Percentiles rank a stretch among this genome's conserved stretches.
phyloP scores from a whole-genome alignment of 2,888 invertebrate genomes.

The Polyommatus iphigenia region DNA sequence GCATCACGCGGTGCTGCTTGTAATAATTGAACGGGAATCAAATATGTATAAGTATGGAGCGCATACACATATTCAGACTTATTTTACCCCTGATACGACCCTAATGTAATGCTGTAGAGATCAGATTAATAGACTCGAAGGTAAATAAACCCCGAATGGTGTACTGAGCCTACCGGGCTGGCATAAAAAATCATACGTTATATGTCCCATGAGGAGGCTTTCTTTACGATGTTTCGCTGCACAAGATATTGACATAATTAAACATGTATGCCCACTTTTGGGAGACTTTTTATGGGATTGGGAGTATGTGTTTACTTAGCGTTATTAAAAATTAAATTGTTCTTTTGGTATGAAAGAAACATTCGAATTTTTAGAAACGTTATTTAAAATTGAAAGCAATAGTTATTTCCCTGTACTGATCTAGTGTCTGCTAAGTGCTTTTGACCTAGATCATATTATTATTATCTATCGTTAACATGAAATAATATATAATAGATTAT shows the following conservation, averaged over 20 bases:
- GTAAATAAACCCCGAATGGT: not conserved
- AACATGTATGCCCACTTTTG: constrained; percentile 16
- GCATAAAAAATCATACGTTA: constrained; percentile 22
- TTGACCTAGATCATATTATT: too few relatives aligned
- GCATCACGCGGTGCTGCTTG: not conserved
- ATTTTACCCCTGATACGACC: not conserved
- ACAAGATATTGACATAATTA: constrained; percentile 20
- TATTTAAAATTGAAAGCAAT: too few relatives aligned
- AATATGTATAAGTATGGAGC: not conserved
- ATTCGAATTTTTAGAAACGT: not conserved
- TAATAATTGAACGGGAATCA: constrained; percentile 12
- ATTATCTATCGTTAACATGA: too few relatives aligned
- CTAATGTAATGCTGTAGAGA: not conserved
- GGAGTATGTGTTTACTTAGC: constrained; percentile 4
- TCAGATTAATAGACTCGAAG: not conserved
- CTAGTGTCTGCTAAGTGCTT: too few relatives aligned
- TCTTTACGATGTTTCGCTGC: constrained; percentile 22
- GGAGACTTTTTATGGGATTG: not conserved
- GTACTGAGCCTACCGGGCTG: not conserved
- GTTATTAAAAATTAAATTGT: not conserved
- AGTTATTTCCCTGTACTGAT: too few relatives aligned
- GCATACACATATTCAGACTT: not conserved
- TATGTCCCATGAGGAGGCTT: not conserved
- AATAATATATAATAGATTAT: too few relatives aligned
- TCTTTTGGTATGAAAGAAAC: not conserved